A percentile compares a stretch with the other conserved stretches of the same genome.
Evolutionary conservation across 2,888 invertebrate species (phyloP).

Genomic region (Ceraclea dissimilis): DNA sequence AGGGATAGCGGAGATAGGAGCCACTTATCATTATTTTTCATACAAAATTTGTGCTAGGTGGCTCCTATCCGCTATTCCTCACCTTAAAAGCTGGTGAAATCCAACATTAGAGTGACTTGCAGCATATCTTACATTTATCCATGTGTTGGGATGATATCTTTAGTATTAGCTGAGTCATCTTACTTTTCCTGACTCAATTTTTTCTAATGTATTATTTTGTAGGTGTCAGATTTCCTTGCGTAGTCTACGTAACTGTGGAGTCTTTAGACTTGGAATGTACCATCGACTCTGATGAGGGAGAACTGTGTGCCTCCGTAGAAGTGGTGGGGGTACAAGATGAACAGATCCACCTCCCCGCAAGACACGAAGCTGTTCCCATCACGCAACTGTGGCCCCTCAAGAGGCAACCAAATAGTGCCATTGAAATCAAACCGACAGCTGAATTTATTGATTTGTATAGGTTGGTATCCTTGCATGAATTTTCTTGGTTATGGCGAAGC

Average conservation of each 20-base stretch:
- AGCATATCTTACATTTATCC: too few relatives aligned
- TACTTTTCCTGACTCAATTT: too few relatives aligned
- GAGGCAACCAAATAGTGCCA: slow-evolving; percentile 49
- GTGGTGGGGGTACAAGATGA: slow-evolving; percentile 59
- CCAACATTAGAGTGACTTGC: too few relatives aligned
- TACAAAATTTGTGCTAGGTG: too few relatives aligned
- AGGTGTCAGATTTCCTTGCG: slow-evolving; percentile 57
- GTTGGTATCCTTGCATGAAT: slow-evolving; percentile 30
- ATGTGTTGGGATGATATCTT: too few relatives aligned
- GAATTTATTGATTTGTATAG: slow-evolving; percentile 56
- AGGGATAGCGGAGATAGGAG: too few relatives aligned
- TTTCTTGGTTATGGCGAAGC: too few relatives aligned
- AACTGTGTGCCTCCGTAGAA: slow-evolving; percentile 48
- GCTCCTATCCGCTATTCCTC: too few relatives aligned
- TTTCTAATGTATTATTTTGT: neutral
- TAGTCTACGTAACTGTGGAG: slow-evolving; percentile 52
- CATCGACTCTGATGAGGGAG: slow-evolving; percentile 27
- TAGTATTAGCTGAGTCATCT: too few relatives aligned
- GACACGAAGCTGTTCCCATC: slow-evolving; percentile 51
- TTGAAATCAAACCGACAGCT: slow-evolving; percentile 54
- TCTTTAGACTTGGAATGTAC: slow-evolving; percentile 43
- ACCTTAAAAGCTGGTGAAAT: too few relatives aligned
- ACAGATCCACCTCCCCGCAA: slow-evolving; percentile 51
- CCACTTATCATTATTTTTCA: too few relatives aligned
- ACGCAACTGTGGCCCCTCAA: slow-evolving; percentile 58